Evolutionary conservation across 2,113 vertebrate species (phyloP), one percentile per base, ranked within the genome.

Genomic region (Paradoxurus hermaphroditus): DNA sequence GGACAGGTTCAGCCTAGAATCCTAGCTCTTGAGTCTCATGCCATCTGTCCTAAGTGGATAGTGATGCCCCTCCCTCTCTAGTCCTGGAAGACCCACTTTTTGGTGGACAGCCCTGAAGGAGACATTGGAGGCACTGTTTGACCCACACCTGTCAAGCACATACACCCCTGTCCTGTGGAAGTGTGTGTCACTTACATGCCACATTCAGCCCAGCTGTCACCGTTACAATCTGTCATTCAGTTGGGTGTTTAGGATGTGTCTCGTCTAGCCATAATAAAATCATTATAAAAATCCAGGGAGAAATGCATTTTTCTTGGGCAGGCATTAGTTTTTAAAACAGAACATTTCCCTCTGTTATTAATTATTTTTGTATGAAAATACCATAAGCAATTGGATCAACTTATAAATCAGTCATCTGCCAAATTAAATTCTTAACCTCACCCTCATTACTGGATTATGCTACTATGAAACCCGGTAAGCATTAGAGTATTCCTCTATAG

Each of bases 321-420:
- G 59, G 77, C 89, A 78, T 46, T 97, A 19, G 0, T 44, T 98
- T 98, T 98, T 63, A 98, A 97, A 93, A n/a, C 2, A 94, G 91
- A 97, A 51, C 62, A 89, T 84, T 19, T 90, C 53, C 85, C 97
- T 81, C 36, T 96, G 88, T 97, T 98, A 97, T 95, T 97, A 96
- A 96, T 97, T 97, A 70, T 62, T 98, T 97, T 49, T 95, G 81
- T 94, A 63, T 97, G 86, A 97, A 98, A 98, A 96, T 94, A 95
- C 34, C 12, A 10, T 91, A 94, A 82, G 36, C 46, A 72, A 97
- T 91, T 97, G 94, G 62, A 73, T 41, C 77, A 98, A 97, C 97
- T 96, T 94, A 96, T 92, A n/a, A 96, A 93, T 97, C 94, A 98
- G 36, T 36, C 46, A 86, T 49, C 95, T 98, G 70, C 90, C 49